Evolutionary conservation across 2,113 vertebrate genomes (phyloP), one percentile per base, ranked within the genome.

Genomic region (Burhinus bistriatus): DNA sequence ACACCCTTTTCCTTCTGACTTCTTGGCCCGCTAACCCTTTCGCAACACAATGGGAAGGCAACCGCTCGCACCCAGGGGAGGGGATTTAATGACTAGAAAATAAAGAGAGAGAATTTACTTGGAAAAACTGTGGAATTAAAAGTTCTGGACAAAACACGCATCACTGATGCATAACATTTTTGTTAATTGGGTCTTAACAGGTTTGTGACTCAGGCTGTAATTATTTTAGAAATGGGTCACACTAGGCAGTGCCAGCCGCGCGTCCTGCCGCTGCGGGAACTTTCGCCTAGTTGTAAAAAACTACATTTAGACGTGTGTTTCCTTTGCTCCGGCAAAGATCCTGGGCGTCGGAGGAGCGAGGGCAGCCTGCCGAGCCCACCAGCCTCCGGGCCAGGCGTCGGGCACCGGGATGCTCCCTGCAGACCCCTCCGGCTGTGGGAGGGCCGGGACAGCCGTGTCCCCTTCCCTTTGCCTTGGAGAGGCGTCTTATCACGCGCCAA

Each of bases 171-270:
- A 93, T 97, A 97, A 92, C 98, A 90, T 97, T 98, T 98, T 98
- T 98, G 97, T 98, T 98, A 98, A 98, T 98, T 98, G 98, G 97
- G 97, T 98, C 98, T 98, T 98, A 98, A 98, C 98, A 98, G 97
- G 98, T 98, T 98, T 98, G 97, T 97, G 97, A 97, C 97, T 98
- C 97, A 78, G 80, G 91, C 97, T 96, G 98, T 97, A 98, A 96
- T 98, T 97, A 92, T 95, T 97, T 95, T 80, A 96, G 98, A 98
- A 98, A 97, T 98, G 98, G 98, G 98, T 98, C 98, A 96, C 95
- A 83, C 95, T 93, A 92, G 97, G 96, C 97, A 97, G 97, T 27
- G 85, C 96, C 96, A 85, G 89, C 83, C 75, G 88, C 84, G 11
- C 42, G 87, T 91, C 97, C 96, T 52, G 64, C 93, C 73, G 54